Evolutionary conservation across 2,888 invertebrate species (phyloP).

Genomic region (Aricia artaxerxes): DNA sequence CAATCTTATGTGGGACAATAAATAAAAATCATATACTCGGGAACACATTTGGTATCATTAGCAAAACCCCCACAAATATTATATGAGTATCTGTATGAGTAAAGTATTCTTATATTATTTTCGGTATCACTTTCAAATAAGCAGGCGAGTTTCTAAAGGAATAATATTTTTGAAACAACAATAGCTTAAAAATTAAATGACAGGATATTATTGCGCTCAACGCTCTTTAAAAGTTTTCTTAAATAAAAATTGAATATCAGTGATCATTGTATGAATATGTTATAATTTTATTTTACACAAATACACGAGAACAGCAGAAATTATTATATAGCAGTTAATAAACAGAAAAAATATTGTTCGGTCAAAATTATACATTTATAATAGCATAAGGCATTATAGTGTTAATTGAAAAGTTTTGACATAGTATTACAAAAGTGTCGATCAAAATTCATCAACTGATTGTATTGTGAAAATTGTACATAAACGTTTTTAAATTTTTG

Average conservation of each 20-base stretch:
- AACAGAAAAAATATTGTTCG: background rate
- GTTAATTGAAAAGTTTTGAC: slow-evolving; percentile 14
- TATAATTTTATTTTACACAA: slow-evolving; percentile 21
- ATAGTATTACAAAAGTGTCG: slow-evolving; percentile 19
- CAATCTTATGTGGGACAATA: no score
- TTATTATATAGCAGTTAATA: background rate
- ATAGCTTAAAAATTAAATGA: background rate
- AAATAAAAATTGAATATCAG: background rate
- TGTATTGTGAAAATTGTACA: slow-evolving; percentile 8
- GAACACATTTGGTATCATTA: no score
- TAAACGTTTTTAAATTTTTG: slow-evolving; percentile 29
- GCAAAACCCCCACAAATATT: no score
- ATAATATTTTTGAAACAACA: background rate
- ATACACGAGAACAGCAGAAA: slow-evolving; percentile 21
- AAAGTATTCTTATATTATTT: no score
- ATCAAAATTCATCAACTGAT: slow-evolving; percentile 19
- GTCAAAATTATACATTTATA: background rate
- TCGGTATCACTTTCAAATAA: background rate
- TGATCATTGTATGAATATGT: background rate
- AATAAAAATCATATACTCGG: no score
- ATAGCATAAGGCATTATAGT: slow-evolving; percentile 10
- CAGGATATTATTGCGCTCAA: slow-evolving; percentile 15
- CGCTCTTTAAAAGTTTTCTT: background rate
- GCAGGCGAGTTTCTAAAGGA: background rate
- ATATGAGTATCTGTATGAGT: no score